Evolutionary conservation across 2,113 vertebrate species (phyloP), one percentile per base, ranked within the genome.

Genomic region (Sinocyclocheilus grahami): DNA sequence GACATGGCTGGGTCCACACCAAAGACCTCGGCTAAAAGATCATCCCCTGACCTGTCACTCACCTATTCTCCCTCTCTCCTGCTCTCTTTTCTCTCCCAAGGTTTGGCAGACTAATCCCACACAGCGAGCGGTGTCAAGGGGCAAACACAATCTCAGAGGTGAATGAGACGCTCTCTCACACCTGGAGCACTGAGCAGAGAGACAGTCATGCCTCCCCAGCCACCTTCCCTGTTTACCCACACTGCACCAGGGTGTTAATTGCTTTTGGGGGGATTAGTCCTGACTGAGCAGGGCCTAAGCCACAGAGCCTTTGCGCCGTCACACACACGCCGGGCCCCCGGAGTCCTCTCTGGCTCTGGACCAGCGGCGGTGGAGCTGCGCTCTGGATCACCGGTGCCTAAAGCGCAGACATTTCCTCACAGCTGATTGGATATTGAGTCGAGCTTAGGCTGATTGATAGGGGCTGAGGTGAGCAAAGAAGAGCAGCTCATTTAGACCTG

Each of bases 1-100:
- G 89, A 88, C 78, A 88, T 86, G 85, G 80, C 74, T 87, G 86
- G 84, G 76, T 90, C 86, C 89, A 84, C 87, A 71, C 83, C 86
- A 82, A 58, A 78, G 67, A 80, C 86, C 72, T 55, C 85, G 78
- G 77, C 86, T 84, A 85, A 78, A 78, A 85, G 88, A 89, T 89
- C 83, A 87, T 87, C 86, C 87, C 76, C 39, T 87, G 79, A 87
- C 86, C 83, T 83, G 84, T 85, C 89, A 87, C 69, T 87, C 89
- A 86, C 84, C 67, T 84, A 60, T 72, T 83, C 83, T 63, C 42
- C 22, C 85, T 58, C 86, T 39, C 76, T 55, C 16, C 74, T 5
- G 3, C 42, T 76, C 85, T 78, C 53, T 78, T 55, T 62, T 55
- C 71, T 42, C 82, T 24, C 82, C 6, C 11, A 65, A 65, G 79